These are phyloP conservation scores for Scomber japonicus DNA, from an alignment of 2,113 vertebrate genomes.

Conservation along the genomic window DNA sequence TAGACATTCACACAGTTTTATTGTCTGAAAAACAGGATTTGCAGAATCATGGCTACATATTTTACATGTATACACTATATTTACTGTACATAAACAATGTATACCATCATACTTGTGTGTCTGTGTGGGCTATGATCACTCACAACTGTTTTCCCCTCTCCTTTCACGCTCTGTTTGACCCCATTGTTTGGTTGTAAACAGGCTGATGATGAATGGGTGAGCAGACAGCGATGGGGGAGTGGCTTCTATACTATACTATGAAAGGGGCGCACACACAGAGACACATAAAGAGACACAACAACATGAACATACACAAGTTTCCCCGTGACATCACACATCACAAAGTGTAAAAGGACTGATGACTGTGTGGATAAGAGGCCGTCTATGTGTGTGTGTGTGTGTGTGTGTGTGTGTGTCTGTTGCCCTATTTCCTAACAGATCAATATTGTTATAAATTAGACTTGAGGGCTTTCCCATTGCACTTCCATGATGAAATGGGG, in stretches of 20 bases:
- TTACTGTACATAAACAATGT: too few relatives aligned
- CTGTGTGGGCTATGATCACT: too few relatives aligned
- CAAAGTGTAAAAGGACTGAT: neutral
- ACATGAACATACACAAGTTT: neutral
- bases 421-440: slow-evolving; percentile 36
- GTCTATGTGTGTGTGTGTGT: slow-evolving; percentile 1
- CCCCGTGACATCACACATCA: slow-evolving; percentile 32
- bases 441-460: slow-evolving; percentile 47
- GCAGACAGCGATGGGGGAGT: neutral
- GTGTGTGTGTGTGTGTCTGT: slow-evolving; percentile 13
- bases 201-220: slow-evolving; percentile 1
- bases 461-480: slow-evolving; percentile 34
- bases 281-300: neutral
- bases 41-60: too few relatives aligned
- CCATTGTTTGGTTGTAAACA: slow-evolving; percentile 19
- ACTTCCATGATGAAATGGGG: neutral
- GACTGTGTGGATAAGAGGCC: neutral
- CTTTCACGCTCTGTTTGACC: neutral
- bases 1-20: too few relatives aligned
- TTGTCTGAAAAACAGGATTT: too few relatives aligned
- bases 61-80: too few relatives aligned
- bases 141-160: too few relatives aligned
- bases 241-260: slow-evolving; percentile 3
- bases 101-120: too few relatives aligned
- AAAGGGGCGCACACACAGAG: neutral